A percentile compares a stretch with the other conserved stretches of the same genome.
Conservation (phyloP, 23 tunicate species). For the Ciona savignyi region DNA sequence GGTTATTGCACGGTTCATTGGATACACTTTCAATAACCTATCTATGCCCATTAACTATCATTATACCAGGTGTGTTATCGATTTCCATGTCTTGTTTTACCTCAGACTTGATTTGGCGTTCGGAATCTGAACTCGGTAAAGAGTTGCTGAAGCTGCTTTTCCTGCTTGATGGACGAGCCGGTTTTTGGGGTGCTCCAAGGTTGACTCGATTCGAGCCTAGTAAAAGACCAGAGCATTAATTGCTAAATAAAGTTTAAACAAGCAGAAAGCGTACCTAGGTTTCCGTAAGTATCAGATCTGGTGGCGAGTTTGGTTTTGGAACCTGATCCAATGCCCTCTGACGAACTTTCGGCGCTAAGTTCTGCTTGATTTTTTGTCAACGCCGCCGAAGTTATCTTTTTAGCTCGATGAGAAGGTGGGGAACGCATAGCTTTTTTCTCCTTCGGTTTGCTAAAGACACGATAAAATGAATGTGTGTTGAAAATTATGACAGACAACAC, state of each 20-base stretch:
- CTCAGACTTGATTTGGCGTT: conserved; percentile 11
- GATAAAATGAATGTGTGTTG: too few relatives aligned
- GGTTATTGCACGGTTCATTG: neutral
- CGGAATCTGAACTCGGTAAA: conserved; percentile 49
- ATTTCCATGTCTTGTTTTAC: neutral
- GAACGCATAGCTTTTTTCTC: conserved; percentile 42
- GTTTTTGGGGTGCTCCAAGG: conserved; percentile 15
- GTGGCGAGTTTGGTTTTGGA: neutral
- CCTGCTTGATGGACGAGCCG: conserved; percentile 21
- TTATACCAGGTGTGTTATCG: neutral
- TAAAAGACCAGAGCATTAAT: too few relatives aligned
- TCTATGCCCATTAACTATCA: neutral
- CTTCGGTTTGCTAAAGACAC: conserved; percentile 4
- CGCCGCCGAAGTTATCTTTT: conserved; percentile 34
- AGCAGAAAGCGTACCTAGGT: too few relatives aligned
- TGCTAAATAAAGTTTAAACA: too few relatives aligned
- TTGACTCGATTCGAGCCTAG: conserved; percentile 14
- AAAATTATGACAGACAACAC: too few relatives aligned
- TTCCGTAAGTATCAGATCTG: conserved; percentile 14
- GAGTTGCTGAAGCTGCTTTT: conserved; percentile 56
- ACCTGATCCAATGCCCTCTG: conserved; percentile 17
- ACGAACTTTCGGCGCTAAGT: conserved; percentile 42
- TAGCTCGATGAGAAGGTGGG: conserved; percentile 81
- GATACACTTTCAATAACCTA: neutral
- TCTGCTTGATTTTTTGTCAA: conserved; percentile 6